phyloP scores from a whole-genome alignment of 2,113 vertebrate species.

The Cervus canadensis region DNA sequence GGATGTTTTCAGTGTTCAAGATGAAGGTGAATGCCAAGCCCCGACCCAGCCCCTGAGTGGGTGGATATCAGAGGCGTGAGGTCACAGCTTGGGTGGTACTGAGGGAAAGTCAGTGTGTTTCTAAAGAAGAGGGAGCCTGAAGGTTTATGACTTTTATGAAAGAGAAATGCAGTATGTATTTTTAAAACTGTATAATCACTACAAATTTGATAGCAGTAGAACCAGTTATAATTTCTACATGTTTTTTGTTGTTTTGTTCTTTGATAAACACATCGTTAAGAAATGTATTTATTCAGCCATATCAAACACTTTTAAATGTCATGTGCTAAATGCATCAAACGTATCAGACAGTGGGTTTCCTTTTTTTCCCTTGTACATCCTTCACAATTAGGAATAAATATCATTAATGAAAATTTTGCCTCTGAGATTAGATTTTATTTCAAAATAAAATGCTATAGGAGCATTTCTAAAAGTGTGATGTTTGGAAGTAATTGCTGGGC shows the following conservation, averaged over 20 bases:
- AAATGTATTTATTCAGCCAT: not conserved
- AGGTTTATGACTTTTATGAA: not conserved
- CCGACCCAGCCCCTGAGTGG: not conserved
- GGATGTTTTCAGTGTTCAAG: not conserved
- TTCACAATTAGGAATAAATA: not conserved
- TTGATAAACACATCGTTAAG: not conserved
- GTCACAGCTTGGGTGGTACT: not conserved
- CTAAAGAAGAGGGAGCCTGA: not conserved
- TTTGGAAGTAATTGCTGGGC: not conserved
- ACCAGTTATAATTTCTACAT: not conserved
- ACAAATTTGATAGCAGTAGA: not conserved
- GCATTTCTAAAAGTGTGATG: not conserved
- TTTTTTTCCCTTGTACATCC: not conserved
- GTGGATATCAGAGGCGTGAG: not conserved
- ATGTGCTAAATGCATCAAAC: not conserved
- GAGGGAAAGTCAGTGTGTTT: not conserved
- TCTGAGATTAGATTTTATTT: not conserved
- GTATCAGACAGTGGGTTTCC: not conserved
- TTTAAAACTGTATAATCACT: not conserved
- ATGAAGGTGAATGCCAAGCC: not conserved
- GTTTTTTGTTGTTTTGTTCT: not conserved
- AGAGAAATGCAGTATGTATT: not conserved
- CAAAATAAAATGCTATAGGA: not conserved
- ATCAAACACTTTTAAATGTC: not conserved
- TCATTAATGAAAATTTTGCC: not conserved